Evolutionary conservation across 2,113 vertebrate species (phyloP), one percentile per base, ranked within the genome.

Genomic region (Athene noctua): DNA sequence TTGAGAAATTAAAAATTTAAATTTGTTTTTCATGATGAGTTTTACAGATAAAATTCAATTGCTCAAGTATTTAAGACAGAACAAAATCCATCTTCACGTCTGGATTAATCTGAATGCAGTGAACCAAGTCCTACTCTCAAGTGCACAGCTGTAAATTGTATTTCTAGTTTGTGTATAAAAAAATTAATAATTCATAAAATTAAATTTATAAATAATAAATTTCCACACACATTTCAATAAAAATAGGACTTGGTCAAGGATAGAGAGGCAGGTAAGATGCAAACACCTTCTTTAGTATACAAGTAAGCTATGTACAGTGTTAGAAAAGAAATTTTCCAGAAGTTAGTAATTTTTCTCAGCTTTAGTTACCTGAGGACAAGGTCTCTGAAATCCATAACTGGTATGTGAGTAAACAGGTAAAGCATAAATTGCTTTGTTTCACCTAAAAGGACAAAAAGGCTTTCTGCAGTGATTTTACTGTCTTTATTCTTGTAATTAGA

Each of bases 191-290:
- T 88, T 61, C 58, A 74, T 34, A 38, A 19, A 93, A 74, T 61
- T 74, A 81, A 51, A 81, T 88, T 65, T 81, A 86, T 93, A 86
- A 88, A 88, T 68, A 88, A 82, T 79, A 44, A 25, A 86, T 86
- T 75, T 93, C 42, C 15, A 42, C 15, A 22, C 52, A 3, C 1
- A 3, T 72, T 13, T 47, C 77, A 8, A 13, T 42, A 91, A 81
- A 88, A 88, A 26, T 30, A 71, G 27, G 83, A 72, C 16, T 58
- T 67, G 58, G 5, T 10, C 36, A 32, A 14, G 20, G 13, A 6
- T 25, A 62, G 65, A 4, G 16, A n/a, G 62, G 5, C n/a, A 61
- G 23, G 5, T 44, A 77, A 70, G 36, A 70, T 58, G 58, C 34
- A 85, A 93, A 75, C 46, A n/a, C 0, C 5, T 30, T 83, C 18